Base-by-base conservation (phyloP, 2,888 invertebrate genomes). In the Tryphoninae sp. region DNA sequence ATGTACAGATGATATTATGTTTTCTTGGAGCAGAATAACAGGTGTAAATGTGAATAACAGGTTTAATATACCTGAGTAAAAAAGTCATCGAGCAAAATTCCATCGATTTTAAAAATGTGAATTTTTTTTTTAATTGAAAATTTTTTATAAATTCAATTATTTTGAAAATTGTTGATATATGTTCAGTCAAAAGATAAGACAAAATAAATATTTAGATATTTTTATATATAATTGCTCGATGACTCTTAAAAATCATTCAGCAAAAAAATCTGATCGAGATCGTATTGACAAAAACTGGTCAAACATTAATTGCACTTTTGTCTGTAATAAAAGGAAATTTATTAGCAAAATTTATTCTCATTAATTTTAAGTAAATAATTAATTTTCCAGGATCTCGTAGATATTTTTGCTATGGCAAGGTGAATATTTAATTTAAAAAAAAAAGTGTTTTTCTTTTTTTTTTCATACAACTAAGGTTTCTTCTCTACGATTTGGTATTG, bases 391-490 rank as follows among this genome's bases (percentile, higher is more conserved):
- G 55, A 42, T 13, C 53, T 23, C 9, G 7, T 49, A 8, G 33
- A 53, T 53, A 73, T 51, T 73, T 16, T 26, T 64, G 55, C 55
- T 62, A 33, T 22, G 26, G n/a, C 26, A 53, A 19, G 13, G 0
- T 33, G 33, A 13, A 19, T 22, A 19, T 22, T 33, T 51, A 19
- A 26, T 16, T 22, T 33, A 73, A 2, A 19, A 19, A 19, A 16
- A 19, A 16, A n/a, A 23, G 7, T 3, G 13, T 71, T 58, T 69
- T 33, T 67, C 19, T 45, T 65, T 33, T 67, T 45, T 45, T 65
- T 49, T 65, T 65, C 59, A 53, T 51, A 13, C 73, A 62, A 73
- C 73, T 73, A 62, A 19, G 13, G 13, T 73, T 73, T 19, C 53
- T 73, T 40, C 62, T 62, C 73, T 73, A 73, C 51, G 19, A 62